These are phyloP conservation scores for Pseudorectes ferrugineus DNA, from an alignment of 2,113 vertebrate species.

Conservation along the genomic window DNA sequence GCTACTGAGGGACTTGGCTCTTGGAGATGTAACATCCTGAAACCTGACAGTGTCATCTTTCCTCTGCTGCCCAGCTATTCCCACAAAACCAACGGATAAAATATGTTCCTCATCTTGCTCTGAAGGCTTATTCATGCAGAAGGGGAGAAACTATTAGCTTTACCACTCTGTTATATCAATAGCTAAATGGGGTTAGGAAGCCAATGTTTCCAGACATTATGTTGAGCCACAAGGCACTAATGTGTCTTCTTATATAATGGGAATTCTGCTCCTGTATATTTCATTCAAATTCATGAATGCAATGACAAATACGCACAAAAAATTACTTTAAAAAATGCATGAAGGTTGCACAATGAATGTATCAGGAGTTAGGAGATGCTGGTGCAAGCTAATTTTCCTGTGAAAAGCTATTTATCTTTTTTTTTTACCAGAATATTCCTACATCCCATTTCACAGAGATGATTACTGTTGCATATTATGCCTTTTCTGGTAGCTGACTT, in stretches of 20 bases:
- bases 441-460: not conserved
- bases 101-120: not conserved
- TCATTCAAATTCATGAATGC: not conserved
- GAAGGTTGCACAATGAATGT: not conserved
- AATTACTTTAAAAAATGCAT: not conserved
- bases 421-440: not conserved
- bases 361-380: not conserved
- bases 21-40: not conserved
- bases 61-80: not conserved
- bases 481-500: not conserved
- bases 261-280: not conserved
- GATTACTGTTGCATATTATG: not conserved
- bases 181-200: not conserved
- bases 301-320: not conserved
- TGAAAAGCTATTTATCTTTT: not conserved
- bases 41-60: not conserved
- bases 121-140: not conserved
- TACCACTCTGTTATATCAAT: not conserved
- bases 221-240: not conserved
- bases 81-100: not conserved
- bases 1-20: not conserved
- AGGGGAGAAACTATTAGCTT: not conserved
- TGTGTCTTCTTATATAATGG: not conserved
- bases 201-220: not conserved
- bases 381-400: not conserved